phyloP scores from a whole-genome alignment of 2,113 vertebrate genomes.

The Mungos mungo region DNA sequence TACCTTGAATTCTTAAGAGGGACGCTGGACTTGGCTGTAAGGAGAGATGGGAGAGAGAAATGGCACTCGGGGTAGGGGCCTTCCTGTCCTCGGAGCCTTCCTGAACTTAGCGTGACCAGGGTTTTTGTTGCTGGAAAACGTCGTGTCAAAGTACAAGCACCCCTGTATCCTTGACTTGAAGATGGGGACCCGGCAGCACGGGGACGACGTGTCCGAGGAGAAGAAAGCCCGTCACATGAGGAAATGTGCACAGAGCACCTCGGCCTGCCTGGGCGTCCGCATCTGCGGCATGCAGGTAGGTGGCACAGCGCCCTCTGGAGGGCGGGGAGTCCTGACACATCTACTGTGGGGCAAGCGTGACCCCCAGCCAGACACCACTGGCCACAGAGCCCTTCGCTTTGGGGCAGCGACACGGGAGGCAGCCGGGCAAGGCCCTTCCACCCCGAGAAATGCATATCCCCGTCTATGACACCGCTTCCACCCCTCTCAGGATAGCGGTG shows the following conservation, averaged over 20 bases:
- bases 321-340: rapidly evolving
- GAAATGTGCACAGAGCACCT: conserved; percentile 88
- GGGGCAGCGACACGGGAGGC: not conserved
- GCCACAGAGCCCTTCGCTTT: not conserved
- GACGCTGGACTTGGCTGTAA: not conserved
- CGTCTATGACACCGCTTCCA: too few species aligned
- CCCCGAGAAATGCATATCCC: too few species aligned
- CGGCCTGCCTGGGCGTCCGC: conserved; percentile 82
- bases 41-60: not conserved
- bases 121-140: conserved; percentile 86
- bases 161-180: conserved; percentile 89
- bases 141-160: conserved; percentile 84
- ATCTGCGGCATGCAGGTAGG: conserved; percentile 88
- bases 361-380: not conserved
- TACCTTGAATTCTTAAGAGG: not conserved
- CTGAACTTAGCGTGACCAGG: conserved; percentile 71
- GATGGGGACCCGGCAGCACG: conserved; percentile 89
- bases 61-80: rapidly evolving
- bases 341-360: rapidly evolving
- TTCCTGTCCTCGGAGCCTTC: not conserved
- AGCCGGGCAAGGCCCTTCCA: not conserved
- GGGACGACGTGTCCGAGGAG: conserved; percentile 86
- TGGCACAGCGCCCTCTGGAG: rapidly evolving
- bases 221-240: conserved; percentile 87
- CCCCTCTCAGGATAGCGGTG: not conserved